A percentile compares a stretch with the other conserved stretches of the same genome.
Conservation (phyloP, 2,888 invertebrate genomes). For the Eupelmus urozonus region DNA sequence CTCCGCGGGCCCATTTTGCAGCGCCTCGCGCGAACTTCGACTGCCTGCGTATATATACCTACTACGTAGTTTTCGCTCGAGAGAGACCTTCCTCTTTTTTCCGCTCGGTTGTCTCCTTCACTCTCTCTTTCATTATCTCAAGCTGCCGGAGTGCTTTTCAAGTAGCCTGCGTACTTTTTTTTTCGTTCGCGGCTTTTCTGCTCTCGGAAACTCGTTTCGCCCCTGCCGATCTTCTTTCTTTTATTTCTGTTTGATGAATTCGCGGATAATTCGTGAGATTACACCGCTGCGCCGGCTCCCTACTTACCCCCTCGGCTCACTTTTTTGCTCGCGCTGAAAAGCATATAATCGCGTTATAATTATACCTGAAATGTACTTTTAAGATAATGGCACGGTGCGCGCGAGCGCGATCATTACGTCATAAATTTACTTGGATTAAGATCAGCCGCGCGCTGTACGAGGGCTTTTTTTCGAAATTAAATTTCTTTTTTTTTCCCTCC, state of each 20-base stretch:
- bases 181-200: conserved; percentile 31
- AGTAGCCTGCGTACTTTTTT: conserved; percentile 19
- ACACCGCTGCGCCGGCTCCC: too few species aligned
- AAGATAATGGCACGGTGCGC: not conserved
- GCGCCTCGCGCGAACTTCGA: not conserved
- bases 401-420: not conserved
- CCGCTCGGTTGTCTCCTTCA: conserved; percentile 18
- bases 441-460: not conserved
- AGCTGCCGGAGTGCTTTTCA: too few species aligned
- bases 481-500: not conserved
- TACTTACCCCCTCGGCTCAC: not conserved
- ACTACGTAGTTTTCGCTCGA: conserved; percentile 26
- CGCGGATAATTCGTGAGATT: conserved; percentile 11
- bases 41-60: not conserved
- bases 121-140: conserved; percentile 42
- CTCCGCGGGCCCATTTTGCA: conserved; percentile 46
- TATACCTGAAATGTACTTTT: not conserved
- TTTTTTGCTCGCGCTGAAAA: not conserved
- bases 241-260: conserved; percentile 22
- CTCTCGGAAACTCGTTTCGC: conserved; percentile 26
- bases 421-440: not conserved
- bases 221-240: conserved; percentile 31
- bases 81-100: conserved; percentile 14
- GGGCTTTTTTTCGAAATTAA: not conserved
- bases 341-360: conserved; percentile 14